Evolutionary conservation across 2,113 vertebrate genomes (phyloP).

Genomic region (Pomatostomus ruficeps): DNA sequence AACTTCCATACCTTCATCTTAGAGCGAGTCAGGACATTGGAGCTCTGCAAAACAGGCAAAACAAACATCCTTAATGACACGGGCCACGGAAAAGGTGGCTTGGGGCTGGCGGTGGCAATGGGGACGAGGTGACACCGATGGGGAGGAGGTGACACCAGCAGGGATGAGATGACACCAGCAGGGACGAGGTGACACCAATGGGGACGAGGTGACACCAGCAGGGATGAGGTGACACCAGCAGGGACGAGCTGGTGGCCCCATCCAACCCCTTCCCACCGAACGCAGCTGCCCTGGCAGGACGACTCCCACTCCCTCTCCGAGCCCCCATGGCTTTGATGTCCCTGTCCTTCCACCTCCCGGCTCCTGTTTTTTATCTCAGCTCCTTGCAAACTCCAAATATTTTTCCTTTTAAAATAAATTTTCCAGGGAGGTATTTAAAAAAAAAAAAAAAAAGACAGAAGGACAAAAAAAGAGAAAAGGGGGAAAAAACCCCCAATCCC

Average conservation of each 20-base stretch:
- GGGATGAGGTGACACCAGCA: background rate
- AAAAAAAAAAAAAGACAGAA: background rate
- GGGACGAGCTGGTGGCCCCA: background rate
- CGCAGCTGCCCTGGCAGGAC: rapidly evolving
- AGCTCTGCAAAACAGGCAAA: conserved; percentile 77
- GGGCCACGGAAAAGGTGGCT: rapidly evolving
- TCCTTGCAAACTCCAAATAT: background rate
- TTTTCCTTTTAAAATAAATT: background rate
- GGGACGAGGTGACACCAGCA: rapidly evolving
- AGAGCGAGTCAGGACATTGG: conserved; percentile 87
- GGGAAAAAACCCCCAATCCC: background rate
- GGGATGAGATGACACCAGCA: background rate
- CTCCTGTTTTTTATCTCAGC: background rate
- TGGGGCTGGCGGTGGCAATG: background rate
- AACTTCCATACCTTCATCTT: conserved; percentile 96
- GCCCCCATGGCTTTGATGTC: background rate
- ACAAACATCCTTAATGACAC: background rate
- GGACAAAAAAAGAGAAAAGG: background rate
- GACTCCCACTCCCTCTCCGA: background rate
- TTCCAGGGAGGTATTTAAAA: background rate
- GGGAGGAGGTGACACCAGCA: rapidly evolving
- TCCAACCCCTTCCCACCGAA: rapidly evolving
- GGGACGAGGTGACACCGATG: background rate
- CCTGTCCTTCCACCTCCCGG: background rate
- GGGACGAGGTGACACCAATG: rapidly evolving